Conservation (phyloP, 2,113 vertebrate species). For the Erythrolamprus reginae region DNA sequence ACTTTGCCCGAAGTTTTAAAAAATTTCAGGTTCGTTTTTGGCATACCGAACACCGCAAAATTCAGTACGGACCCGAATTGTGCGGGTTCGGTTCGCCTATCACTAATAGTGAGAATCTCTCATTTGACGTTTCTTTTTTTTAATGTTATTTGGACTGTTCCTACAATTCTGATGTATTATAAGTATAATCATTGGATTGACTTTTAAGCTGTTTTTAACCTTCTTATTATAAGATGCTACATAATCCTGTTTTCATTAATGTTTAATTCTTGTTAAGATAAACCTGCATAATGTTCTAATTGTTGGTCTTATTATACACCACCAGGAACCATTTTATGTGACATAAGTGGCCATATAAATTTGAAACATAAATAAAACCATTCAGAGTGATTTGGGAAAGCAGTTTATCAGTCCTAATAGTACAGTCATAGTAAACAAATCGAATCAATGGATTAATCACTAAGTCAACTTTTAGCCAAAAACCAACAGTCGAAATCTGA, state of each 20-base stretch:
- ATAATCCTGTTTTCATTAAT: neutral
- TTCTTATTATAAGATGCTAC: neutral
- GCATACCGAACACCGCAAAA: too few species aligned
- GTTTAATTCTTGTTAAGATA: neutral
- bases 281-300: neutral
- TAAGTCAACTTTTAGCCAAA: neutral
- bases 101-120: neutral
- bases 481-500: neutral
- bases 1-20: too few species aligned
- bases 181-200: neutral
- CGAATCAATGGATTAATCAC: neutral
- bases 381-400: neutral
- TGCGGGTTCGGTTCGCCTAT: too few species aligned
- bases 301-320: neutral
- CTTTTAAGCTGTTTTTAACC: neutral
- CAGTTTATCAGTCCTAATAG: neutral
- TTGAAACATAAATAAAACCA: neutral
- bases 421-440: neutral
- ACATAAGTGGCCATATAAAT: neutral
- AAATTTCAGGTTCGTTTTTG: too few species aligned
- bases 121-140: neutral
- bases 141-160: neutral
- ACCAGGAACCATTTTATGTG: neutral
- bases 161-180: neutral
- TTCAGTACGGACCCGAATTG: too few species aligned